Evolutionary conservation across 2,113 vertebrate species (phyloP).

Genomic region (Hipposideros armiger): DNA sequence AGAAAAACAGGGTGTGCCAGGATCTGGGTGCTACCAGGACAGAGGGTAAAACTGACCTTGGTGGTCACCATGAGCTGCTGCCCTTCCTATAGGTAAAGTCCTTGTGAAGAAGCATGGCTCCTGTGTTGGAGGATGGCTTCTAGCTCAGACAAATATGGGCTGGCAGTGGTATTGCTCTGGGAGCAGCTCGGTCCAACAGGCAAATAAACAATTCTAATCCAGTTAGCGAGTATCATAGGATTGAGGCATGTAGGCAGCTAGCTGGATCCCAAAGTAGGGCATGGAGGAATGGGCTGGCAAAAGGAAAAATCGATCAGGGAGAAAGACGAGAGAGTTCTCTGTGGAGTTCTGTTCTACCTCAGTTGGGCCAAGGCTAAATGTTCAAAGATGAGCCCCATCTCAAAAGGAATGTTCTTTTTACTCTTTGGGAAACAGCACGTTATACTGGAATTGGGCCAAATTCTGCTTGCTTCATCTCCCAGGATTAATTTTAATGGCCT

Average conservation of each 20-base stretch:
- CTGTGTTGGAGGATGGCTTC: background rate
- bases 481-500: slow-evolving; percentile 66
- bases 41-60: background rate
- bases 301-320: background rate
- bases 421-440: background rate
- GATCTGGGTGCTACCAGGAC: background rate
- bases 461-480: slow-evolving; percentile 50
- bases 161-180: background rate
- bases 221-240: background rate
- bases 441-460: slow-evolving; percentile 51
- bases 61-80: background rate
- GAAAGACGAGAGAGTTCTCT: background rate
- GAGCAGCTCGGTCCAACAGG: background rate
- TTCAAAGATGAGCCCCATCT: slow-evolving; percentile 7
- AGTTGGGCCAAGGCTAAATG: background rate
- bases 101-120: background rate
- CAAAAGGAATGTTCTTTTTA: slow-evolving; percentile 25
- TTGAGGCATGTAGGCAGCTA: background rate
- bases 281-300: background rate
- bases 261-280: background rate
- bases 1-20: background rate
- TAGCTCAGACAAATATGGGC: background rate
- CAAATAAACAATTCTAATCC: slow-evolving; percentile 10
- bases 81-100: background rate
- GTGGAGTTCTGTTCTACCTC: background rate